A percentile compares a stretch with the other conserved stretches of the same genome.
Conservation (phyloP, 2,888 invertebrate species). For the Pachymerium ferrugineum region DNA sequence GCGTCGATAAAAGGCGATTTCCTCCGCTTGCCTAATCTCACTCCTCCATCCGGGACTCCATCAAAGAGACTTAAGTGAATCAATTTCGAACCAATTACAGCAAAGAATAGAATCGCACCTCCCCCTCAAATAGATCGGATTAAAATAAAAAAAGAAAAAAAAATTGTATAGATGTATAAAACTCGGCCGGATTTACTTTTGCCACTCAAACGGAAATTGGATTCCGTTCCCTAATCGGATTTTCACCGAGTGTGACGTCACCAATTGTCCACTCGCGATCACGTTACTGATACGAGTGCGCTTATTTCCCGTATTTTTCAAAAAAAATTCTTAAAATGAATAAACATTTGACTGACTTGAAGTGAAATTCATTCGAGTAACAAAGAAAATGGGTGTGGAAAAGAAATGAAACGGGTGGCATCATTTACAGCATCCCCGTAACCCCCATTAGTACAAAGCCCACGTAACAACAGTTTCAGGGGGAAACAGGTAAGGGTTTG, state of each 20-base stretch:
- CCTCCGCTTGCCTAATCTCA: conserved; percentile 27
- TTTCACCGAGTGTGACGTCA: neutral
- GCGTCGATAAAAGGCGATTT: neutral
- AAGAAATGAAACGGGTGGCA: neutral
- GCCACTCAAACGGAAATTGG: conserved; percentile 20
- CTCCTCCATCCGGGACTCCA: neutral
- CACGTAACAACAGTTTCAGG: neutral
- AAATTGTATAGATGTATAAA: neutral
- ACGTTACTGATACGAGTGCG: no score
- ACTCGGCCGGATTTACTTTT: conserved; percentile 4
- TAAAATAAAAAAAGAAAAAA: neutral
- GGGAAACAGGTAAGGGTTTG: neutral
- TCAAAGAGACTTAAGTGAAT: conserved; percentile 29
- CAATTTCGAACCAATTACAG: conserved; percentile 28
- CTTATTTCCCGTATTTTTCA: neutral
- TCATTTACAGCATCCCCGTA: neutral
- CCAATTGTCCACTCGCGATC: neutral
- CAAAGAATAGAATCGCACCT: conserved; percentile 12
- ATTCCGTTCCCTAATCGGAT: neutral
- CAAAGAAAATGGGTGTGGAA: neutral
- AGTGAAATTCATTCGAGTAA: neutral
- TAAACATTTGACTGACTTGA: no score
- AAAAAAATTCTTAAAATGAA: no score
- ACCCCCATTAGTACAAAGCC: neutral
- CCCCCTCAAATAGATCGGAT: neutral